These are phyloP conservation scores for Prenolepis imparis DNA, from an alignment of 2,888 invertebrate genomes.

Conservation along the genomic window DNA sequence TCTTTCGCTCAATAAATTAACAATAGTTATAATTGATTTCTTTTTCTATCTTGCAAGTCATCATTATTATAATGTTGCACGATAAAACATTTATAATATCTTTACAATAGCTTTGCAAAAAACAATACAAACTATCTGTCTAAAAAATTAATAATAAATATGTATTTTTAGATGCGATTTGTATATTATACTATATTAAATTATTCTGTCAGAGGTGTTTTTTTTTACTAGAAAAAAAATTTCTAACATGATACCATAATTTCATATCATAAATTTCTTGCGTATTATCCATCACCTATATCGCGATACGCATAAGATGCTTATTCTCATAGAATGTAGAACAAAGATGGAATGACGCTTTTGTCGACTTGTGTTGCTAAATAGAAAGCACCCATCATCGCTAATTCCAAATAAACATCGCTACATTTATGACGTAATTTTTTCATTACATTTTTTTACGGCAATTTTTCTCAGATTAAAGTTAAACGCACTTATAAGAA, in stretches of 20 bases:
- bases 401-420: not conserved
- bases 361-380: too few relatives aligned
- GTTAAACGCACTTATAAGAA: not conserved
- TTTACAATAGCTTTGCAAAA: not conserved
- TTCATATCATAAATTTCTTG: too few relatives aligned
- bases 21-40: not conserved
- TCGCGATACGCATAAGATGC: not conserved
- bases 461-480: not conserved
- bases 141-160: constrained; percentile 28
- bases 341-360: too few relatives aligned
- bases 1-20: constrained; percentile 18
- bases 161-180: not conserved
- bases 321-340: too few relatives aligned
- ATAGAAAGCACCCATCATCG: too few relatives aligned
- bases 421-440: not conserved
- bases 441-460: not conserved
- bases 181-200: too few relatives aligned
- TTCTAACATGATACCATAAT: too few relatives aligned
- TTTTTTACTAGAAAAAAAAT: too few relatives aligned
- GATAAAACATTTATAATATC: not conserved
- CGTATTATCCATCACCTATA: too few relatives aligned
- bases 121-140: not conserved
- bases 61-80: not conserved
- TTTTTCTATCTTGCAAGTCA: not conserved
- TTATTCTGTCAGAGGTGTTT: too few relatives aligned